Conservation (phyloP, 2,113 vertebrate genomes). For the Chlorodrepanis virens region DNA sequence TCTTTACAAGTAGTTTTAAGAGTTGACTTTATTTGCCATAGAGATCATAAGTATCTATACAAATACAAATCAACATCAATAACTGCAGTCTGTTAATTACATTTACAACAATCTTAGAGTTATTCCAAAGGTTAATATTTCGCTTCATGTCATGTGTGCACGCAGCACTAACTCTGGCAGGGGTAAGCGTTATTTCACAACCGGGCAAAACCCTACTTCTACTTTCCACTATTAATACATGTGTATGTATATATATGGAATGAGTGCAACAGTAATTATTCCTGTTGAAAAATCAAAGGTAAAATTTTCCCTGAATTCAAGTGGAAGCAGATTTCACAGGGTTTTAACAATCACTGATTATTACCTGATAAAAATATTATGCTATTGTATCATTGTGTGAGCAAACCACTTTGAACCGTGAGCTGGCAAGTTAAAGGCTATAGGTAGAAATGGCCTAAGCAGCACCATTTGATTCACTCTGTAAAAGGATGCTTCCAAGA, state of each 20-base stretch:
- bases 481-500: not conserved
- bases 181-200: accelerated
- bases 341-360: not conserved
- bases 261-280: not conserved
- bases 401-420: not conserved
- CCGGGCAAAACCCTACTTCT: not conserved
- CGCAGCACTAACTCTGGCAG: not conserved
- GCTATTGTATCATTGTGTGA: not conserved
- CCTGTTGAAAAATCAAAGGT: not conserved
- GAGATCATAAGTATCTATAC: not conserved
- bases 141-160: not conserved
- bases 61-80: not conserved
- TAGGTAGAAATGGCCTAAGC: not conserved
- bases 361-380: not conserved
- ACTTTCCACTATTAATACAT: not conserved
- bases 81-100: not conserved
- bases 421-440: not conserved
- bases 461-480: not conserved
- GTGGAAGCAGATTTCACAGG: not conserved
- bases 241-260: not conserved
- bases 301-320: not conserved
- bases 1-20: not conserved
- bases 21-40: not conserved
- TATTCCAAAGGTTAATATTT: not conserved
- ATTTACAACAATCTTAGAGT: not conserved